Evolutionary conservation across 2,113 vertebrate genomes (phyloP).

Genomic region (Baryphthengus martii): DNA sequence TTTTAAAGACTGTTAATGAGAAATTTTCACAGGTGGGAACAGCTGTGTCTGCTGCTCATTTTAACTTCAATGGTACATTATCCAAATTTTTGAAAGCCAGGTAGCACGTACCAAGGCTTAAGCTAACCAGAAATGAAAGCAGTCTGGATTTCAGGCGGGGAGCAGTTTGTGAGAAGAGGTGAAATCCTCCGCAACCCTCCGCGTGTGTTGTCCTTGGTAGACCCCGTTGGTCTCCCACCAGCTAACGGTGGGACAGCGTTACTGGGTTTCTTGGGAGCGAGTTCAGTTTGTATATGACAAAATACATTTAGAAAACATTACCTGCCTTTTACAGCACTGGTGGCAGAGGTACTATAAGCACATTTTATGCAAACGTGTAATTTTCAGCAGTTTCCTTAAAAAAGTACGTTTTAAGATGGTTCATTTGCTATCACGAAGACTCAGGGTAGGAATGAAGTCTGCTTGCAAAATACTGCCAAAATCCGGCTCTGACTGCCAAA

Average conservation of each 20-base stretch:
- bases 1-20: constrained; percentile 53
- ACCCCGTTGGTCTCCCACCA: not conserved
- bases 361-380: constrained; percentile 50
- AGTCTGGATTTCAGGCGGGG: not conserved
- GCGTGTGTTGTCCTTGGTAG: rapidly evolving
- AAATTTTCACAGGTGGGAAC: constrained; percentile 56
- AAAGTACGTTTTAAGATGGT: constrained; percentile 74
- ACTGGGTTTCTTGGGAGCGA: not conserved
- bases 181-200: not conserved
- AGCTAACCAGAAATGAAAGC: not conserved
- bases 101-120: not conserved
- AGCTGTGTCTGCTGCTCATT: constrained; percentile 54
- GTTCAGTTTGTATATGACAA: not conserved
- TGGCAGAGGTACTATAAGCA: not conserved
- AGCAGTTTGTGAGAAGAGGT: not conserved
- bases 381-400: constrained; percentile 70
- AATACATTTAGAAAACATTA: not conserved
- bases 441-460: constrained; percentile 71
- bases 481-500: constrained; percentile 56
- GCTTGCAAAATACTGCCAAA: constrained; percentile 85
- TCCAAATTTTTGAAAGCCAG: constrained; percentile 20
- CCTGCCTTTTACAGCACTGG: not conserved
- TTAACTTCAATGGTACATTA: not conserved
- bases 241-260: not conserved
- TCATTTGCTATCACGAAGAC: constrained; percentile 60